Conservation (phyloP, 2,888 invertebrate species). For the Disparrhopalites patrizii region DNA sequence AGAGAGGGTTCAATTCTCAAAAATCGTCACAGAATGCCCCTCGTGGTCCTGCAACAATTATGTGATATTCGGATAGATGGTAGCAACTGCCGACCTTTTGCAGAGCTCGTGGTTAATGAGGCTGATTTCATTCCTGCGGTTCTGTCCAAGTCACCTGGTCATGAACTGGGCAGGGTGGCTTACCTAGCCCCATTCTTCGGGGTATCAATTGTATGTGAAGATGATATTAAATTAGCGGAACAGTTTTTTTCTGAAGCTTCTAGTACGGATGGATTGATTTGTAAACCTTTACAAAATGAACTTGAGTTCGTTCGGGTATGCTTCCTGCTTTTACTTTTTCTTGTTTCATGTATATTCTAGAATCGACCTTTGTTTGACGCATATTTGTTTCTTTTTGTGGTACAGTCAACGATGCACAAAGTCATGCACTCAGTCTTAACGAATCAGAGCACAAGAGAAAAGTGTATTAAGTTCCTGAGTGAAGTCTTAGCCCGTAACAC, state of each 20-base stretch:
- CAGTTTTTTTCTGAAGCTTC: conserved; percentile 61
- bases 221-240: conserved; percentile 83
- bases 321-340: conserved; percentile 23
- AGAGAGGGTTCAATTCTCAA: conserved; percentile 66
- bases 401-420: conserved; percentile 66
- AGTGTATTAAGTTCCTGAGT: conserved; percentile 74
- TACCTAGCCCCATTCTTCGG: conserved; percentile 88
- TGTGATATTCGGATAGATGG: conserved; percentile 71
- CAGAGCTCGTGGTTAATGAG: conserved; percentile 62
- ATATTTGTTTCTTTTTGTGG: conserved; percentile 25
- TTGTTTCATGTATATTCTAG: not conserved
- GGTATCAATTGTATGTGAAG: conserved; percentile 89
- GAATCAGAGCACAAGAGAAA: conserved; percentile 73
- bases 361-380: no score
- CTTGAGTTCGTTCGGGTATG: conserved; percentile 69
- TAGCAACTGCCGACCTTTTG: conserved; percentile 71
- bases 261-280: conserved; percentile 58
- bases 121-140: conserved; percentile 70
- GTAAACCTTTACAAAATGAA: conserved; percentile 68
- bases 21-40: conserved; percentile 63
- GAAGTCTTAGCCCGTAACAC: conserved; percentile 74
- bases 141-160: conserved; percentile 68
- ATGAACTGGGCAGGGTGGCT: conserved; percentile 79
- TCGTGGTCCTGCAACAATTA: conserved; percentile 71
- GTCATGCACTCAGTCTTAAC: conserved; percentile 79